phyloP scores from a whole-genome alignment of 2,113 vertebrate species.

The Microtus richardsoni region DNA sequence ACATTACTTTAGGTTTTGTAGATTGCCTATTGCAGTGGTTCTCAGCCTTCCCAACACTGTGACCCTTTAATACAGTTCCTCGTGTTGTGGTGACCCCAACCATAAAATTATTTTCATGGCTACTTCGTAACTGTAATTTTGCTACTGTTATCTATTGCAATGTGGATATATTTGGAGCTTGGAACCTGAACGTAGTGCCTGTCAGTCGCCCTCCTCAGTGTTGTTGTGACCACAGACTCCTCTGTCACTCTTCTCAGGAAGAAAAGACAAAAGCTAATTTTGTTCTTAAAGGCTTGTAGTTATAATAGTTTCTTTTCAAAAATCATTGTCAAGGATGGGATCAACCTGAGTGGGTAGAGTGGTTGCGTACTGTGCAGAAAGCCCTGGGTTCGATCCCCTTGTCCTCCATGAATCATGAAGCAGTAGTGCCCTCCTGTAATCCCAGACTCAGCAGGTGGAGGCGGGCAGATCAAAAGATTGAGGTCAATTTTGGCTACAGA shows the following conservation, averaged over 20 bases:
- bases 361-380: neutral
- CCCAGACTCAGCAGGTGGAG: too few relatives aligned
- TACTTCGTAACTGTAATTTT: neutral
- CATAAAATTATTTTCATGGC: neutral
- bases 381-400: neutral
- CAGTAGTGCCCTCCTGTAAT: too few relatives aligned
- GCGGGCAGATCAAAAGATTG: too few relatives aligned
- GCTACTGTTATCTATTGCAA: neutral
- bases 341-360: neutral
- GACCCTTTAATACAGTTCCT: neutral
- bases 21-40: neutral
- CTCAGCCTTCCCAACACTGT: neutral
- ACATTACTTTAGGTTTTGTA: neutral
- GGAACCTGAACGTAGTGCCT: neutral
- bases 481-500: neutral
- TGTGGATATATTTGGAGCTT: neutral
- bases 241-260: neutral
- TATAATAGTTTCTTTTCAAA: neutral
- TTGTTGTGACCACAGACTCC: neutral
- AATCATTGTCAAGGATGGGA: neutral
- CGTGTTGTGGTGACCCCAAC: neutral
- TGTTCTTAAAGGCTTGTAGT: constrained; percentile 4
- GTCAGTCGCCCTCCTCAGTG: neutral
- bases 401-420: neutral
- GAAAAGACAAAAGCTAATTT: constrained; percentile 2